Conservation (phyloP, 2,113 vertebrate genomes). For the Podocnemis expansa region DNA sequence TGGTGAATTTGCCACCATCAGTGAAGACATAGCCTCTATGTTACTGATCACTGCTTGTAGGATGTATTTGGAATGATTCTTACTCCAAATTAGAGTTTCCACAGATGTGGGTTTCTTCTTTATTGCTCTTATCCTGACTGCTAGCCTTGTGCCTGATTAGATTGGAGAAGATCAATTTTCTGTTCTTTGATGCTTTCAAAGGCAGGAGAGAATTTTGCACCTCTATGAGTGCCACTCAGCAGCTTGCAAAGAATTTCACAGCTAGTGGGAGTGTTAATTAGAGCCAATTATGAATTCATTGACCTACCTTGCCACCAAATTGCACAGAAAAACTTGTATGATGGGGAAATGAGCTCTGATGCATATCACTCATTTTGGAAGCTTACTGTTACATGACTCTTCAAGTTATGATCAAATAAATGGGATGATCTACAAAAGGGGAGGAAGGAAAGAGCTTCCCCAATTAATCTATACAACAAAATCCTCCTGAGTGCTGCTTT, state of each 20-base stretch:
- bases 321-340: not conserved
- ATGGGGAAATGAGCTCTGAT: not conserved
- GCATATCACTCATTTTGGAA: not conserved
- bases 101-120: not conserved
- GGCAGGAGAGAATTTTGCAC: not conserved
- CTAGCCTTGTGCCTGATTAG: not conserved
- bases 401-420: not conserved
- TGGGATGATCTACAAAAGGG: not conserved
- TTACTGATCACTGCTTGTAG: no score
- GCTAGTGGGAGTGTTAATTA: constrained; percentile 9
- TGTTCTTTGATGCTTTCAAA: not conserved
- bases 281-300: constrained; percentile 35
- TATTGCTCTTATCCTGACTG: not conserved
- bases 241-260: not conserved
- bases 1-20: no score
- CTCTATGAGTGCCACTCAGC: not conserved
- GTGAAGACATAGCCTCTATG: no score
- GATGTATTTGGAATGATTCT: not conserved
- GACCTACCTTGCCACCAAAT: constrained; percentile 26
- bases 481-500: not conserved
- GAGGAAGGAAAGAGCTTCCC: not conserved
- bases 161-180: not conserved
- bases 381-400: constrained; percentile 15
- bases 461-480: not conserved
- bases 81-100: not conserved